phyloP scores from a whole-genome alignment of 2,797 vertebrate species.

The Lutjanus campechanus region DNA sequence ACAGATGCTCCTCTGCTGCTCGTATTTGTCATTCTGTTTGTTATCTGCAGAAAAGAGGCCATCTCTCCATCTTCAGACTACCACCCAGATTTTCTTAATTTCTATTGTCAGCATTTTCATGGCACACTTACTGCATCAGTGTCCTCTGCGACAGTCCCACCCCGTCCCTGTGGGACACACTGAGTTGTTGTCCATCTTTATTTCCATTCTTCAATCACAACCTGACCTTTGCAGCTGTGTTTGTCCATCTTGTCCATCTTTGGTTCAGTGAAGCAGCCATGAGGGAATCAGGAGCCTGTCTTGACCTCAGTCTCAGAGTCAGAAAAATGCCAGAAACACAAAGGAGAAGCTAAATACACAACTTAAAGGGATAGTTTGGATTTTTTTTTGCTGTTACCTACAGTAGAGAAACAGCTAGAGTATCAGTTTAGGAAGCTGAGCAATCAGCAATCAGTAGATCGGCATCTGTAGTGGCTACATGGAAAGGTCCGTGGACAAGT shows the following conservation, averaged over 20 bases:
- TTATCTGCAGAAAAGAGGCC: slow-evolving; percentile 15
- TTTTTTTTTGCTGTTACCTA: neutral
- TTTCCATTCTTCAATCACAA: slow-evolving; percentile 13
- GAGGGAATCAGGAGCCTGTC: neutral
- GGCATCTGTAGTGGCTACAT: no score
- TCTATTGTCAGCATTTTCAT: slow-evolving; percentile 21
- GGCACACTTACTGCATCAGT: neutral
- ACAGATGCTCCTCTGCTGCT: neutral
- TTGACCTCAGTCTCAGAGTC: neutral
- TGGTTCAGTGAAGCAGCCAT: slow-evolving; percentile 4
- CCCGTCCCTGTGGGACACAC: slow-evolving; percentile 3
- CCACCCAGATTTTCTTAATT: slow-evolving; percentile 2
- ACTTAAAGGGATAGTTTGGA: neutral
- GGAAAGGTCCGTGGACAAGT: no score
- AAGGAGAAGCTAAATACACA: neutral
- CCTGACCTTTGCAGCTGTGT: slow-evolving; percentile 37
- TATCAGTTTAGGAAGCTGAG: no score
- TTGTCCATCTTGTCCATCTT: slow-evolving; percentile 1
- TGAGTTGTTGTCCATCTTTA: slow-evolving; percentile 15
- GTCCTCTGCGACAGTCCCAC: neutral
- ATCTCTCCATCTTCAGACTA: neutral
- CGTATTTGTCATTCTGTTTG: slow-evolving; percentile 36
- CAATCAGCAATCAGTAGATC: no score
- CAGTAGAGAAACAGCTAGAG: no score
- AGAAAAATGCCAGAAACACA: neutral